Evolutionary conservation across 30 jellyfish, hydroid and myxozoan genomes (phyloP), one percentile per base, ranked within the genome.

Genomic region (Cassiopea andromeda): DNA sequence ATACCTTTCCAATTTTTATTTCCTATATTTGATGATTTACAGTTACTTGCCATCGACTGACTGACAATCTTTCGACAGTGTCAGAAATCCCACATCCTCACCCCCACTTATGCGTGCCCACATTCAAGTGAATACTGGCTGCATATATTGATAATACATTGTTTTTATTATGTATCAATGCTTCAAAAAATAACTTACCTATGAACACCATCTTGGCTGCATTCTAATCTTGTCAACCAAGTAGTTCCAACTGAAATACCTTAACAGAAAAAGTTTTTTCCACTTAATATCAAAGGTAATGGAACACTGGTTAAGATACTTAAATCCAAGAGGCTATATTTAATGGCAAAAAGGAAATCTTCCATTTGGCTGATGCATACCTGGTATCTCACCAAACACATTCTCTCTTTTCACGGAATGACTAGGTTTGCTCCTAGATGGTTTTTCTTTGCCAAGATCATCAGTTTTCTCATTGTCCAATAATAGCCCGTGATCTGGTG

Each of bases 181-280:
- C n/a, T n/a, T n/a, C n/a, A n/a, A 9, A 77, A 77, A 77, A 10
- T 48, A 48, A 16, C 43, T 18, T 45, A 92, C 98, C 98, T 81
- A 57, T 92, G 98, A 73, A 92, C 80, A 8, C 98, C 98, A 92
- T 92, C 98, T 49, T 81, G 87, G 45, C 98, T 92, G 94, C 98
- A 92, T 72, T 76, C 97, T 44, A 92, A 61, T 73, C 98, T 80
- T 2, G 95, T 69, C 84, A 79, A 94, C 98, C 97, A 87, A 44
- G 83, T 59, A 17, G 93, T 81, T 14, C 98, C 98, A 87, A 92
- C 97, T 2, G 94, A 92, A 87, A 92, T 69, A 46, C 89, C 98
- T 92, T 70, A 9, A 70, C 43, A 50, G 9, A 50, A 9, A 5
- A 50, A 50, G 9, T 9, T 2, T 50, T 50, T 5, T 9, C 5